Conservation (phyloP, 2,797 vertebrate species). For the Atherinosoma microstoma region DNA sequence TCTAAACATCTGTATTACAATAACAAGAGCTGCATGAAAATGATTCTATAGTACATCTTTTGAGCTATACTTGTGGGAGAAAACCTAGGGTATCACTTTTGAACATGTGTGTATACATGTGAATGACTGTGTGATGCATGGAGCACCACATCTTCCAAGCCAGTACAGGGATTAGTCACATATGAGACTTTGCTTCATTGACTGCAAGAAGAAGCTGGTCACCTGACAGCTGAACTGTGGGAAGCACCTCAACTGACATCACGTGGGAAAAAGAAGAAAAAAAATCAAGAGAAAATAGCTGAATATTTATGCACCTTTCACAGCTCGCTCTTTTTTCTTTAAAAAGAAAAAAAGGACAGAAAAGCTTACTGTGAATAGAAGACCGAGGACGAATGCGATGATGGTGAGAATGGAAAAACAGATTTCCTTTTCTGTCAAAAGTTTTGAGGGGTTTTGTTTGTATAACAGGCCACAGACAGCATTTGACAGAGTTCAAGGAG, state of each 20-base stretch:
- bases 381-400: slow-evolving; percentile 25
- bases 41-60: background rate
- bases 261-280: slow-evolving; percentile 19
- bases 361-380: slow-evolving; percentile 8
- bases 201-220: slow-evolving; percentile 38
- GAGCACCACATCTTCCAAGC: slow-evolving; percentile 42
- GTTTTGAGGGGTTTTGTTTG: slow-evolving; percentile 49
- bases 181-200: slow-evolving; percentile 66
- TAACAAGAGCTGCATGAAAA: background rate
- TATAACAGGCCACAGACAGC: slow-evolving; percentile 26
- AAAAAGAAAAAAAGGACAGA: slow-evolving; percentile 47
- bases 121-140: slow-evolving; percentile 7
- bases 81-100: slow-evolving; percentile 7
- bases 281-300: slow-evolving; percentile 23
- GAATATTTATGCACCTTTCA: slow-evolving; percentile 56
- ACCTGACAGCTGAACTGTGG: slow-evolving; percentile 20
- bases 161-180: slow-evolving; percentile 43
- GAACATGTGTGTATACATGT: slow-evolving; percentile 12
- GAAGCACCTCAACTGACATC: slow-evolving; percentile 42
- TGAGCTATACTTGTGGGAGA: background rate
- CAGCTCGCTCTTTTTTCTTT: slow-evolving; percentile 49
- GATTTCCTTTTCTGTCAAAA: slow-evolving; percentile 44
- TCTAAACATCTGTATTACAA: no score
- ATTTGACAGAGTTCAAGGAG: slow-evolving; percentile 47
- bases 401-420: slow-evolving; percentile 48